These are phyloP conservation scores for Oreochromis niloticus DNA, from an alignment of 2,113 vertebrate genomes.

Conservation along the genomic window DNA sequence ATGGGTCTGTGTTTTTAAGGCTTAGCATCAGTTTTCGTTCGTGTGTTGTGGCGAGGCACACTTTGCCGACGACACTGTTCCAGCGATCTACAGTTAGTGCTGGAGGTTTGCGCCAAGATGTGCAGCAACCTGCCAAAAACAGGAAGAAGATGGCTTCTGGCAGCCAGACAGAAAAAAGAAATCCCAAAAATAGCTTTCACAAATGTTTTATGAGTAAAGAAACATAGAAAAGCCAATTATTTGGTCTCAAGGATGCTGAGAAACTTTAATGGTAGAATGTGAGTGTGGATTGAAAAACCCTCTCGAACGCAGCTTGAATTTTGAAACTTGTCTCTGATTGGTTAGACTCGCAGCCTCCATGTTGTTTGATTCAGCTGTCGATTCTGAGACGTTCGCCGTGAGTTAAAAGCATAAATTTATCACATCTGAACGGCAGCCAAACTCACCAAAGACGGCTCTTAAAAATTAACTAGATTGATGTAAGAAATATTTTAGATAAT, in stretches of 20 bases:
- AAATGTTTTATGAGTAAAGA: neutral
- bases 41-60: neutral
- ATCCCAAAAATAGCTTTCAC: neutral
- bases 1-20: fast-evolving
- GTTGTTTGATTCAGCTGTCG: neutral
- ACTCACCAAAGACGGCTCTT: neutral
- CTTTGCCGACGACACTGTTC: neutral
- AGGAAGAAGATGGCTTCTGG: neutral
- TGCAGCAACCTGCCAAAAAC: neutral
- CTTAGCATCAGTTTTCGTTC: neutral
- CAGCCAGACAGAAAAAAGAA: neutral
- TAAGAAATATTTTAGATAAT: neutral
- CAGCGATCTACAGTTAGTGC: neutral
- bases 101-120: neutral
- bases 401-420: neutral
- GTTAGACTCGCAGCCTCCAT: neutral
- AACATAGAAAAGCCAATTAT: neutral
- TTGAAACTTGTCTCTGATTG: neutral
- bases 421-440: neutral
- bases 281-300: neutral
- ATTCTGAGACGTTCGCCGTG: neutral
- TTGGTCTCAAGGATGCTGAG: neutral
- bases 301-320: neutral
- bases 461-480: neutral
- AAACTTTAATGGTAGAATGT: neutral